Base-by-base conservation (phyloP, 92 coral and sea anemone genomes). In the Phenganax stokvisi region DNA sequence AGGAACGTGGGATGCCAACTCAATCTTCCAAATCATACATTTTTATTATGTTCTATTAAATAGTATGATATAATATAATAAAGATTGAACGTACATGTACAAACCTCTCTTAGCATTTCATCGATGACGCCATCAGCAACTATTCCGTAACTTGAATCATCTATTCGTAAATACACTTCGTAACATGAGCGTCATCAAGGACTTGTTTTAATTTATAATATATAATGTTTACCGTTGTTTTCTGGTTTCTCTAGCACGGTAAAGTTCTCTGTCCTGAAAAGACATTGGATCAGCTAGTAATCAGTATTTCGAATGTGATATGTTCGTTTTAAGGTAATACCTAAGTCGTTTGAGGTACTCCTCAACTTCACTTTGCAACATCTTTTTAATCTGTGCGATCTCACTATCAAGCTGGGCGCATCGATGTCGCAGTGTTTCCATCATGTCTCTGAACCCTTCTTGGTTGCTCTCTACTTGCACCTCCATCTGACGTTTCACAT, bases 41-140 rank as follows among this genome's bases (percentile, higher is more conserved):
- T 6, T 61, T 37, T 37, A 37, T 5, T 37, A 37, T 5, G 47
- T 37, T 37, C 47, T 37, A 37, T 37, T 37, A 37, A 37, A 5
- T 37, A 37, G 47, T 37, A 37, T 37, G 5, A 37, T 37, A 37
- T 37, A 37, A 37, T 37, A 37, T 37, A 37, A 37, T 37, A 37
- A 61, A 61, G 6, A 7, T 61, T 61, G 8, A 7, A 15, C 20
- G 20, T 15, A 61, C 84, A 56, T 2, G 20, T 15, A 61, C 84
- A 56, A 63, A 91, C 97, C 94, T 96, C 99, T 81, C 86, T 92
- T 54, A 96, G 85, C 15, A 96, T 86, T 56, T 96, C 99, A 51
- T 97, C 99, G 4, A 91, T 92, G 52, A 97, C 97, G 56, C 90
- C 96, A 79, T 96, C 87, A 53, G 97, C 99, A 84, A 92, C 30